Base-by-base conservation (phyloP, 2,113 vertebrate species). In the Corynorhinus townsendii region DNA sequence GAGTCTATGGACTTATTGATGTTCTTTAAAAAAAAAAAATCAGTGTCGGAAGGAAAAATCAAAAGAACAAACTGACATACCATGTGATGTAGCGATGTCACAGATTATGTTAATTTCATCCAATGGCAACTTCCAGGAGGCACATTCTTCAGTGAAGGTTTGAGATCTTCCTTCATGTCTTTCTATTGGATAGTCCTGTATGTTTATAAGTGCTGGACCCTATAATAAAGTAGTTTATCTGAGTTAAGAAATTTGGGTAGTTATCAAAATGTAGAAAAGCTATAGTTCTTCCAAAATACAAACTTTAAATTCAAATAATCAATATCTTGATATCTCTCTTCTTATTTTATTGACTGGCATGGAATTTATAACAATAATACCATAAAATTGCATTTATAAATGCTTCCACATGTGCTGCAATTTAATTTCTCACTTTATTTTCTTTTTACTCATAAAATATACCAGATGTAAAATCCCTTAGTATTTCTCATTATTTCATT, bases 21-120 rank as follows among this genome's bases (percentile, higher is more conserved):
- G 30, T 52, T 38, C 11, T 59, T 59, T 26, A 54, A 40, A 69
- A 77, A 72, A 90, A 75, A 62, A 89, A 85, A 96, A 66, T 77
- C 24, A 79, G 8, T 72, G 38, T 2, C 79, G 68, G 72, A 94
- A 89, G 40, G 79, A 91, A 95, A 89, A 91, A 49, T 89, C 56
- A 88, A 92, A 90, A 95, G 87, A 90, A 83, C 26, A 93, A 92
- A 69, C 64, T 86, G 94, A 90, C 68, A 2, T 98, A 99, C 99
- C 99, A 73, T 98, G 98, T 93, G 98, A 98, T 96, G 98, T 98
- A 30, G 97, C 97, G 95, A 99, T 97, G 52, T 99, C 99, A 0
- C 99, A 99, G 97, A 99, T 96, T 5, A 99, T 97, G 97, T 99
- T 99, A 91, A 99, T 97, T 98, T 99, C 99, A 69, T 98, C 98